These are phyloP conservation scores for Girardia tigrina DNA, from an alignment of 2,888 invertebrate genomes.

Conservation along the genomic window DNA sequence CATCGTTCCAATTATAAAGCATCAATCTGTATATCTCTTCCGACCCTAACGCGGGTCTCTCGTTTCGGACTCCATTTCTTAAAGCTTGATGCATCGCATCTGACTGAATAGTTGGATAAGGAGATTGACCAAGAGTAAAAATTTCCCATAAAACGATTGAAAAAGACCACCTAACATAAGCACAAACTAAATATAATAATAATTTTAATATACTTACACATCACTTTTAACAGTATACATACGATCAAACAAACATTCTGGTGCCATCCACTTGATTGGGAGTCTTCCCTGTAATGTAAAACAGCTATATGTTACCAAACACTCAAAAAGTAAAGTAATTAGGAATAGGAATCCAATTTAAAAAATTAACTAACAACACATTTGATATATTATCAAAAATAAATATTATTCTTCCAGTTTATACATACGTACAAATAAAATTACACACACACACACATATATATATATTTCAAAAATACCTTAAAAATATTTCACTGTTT, in stretches of 20 bases:
- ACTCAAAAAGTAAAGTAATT: too few relatives aligned
- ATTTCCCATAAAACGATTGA: not conserved
- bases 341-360: too few relatives aligned
- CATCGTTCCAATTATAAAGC: not conserved
- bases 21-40: not conserved
- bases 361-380: too few relatives aligned
- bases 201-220: slow-evolving; percentile 47
- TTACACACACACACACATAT: too few relatives aligned
- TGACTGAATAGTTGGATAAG: not conserved
- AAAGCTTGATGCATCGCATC: not conserved
- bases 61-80: not conserved
- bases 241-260: slow-evolving; percentile 84
- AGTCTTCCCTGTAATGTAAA: slow-evolving; percentile 59
- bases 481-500: too few relatives aligned
- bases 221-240: slow-evolving; percentile 63
- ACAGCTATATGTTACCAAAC: too few relatives aligned
- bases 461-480: too few relatives aligned
- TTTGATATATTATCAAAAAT: too few relatives aligned
- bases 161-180: not conserved
- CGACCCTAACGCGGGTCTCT: not conserved
- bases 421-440: too few relatives aligned
- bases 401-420: too few relatives aligned
- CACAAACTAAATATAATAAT: too few relatives aligned
- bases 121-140: not conserved
- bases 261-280: slow-evolving; percentile 99